A percentile compares a stretch with the other conserved stretches of the same genome.
Conservation (phyloP, 2,888 invertebrate species). For the Plusia festucae region DNA sequence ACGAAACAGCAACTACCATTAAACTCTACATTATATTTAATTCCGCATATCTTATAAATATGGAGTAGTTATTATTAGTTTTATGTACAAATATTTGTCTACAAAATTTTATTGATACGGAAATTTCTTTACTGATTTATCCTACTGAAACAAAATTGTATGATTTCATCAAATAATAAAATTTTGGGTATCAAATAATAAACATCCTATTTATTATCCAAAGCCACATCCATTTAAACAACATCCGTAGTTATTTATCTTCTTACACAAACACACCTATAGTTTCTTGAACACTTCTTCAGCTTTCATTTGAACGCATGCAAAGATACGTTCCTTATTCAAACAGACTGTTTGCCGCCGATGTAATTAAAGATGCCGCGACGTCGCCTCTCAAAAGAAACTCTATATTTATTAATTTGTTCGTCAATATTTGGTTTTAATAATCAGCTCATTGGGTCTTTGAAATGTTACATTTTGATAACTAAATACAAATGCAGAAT, state of each 20-base stretch:
- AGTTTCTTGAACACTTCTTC: slow-evolving; percentile 86
- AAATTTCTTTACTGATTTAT: background rate
- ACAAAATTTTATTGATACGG: too few relatives aligned
- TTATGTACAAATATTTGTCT: too few relatives aligned
- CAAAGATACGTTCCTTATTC: slow-evolving; percentile 83
- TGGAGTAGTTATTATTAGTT: too few relatives aligned
- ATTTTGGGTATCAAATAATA: slow-evolving; percentile 9
- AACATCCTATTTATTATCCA: slow-evolving; percentile 2
- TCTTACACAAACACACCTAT: slow-evolving; percentile 77
- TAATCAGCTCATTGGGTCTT: slow-evolving; percentile 77
- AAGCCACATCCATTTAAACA: slow-evolving; percentile 54
- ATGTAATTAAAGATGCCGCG: slow-evolving; percentile 84
- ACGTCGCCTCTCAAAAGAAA: slow-evolving; percentile 83
- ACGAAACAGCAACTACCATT: background rate
- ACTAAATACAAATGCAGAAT: slow-evolving; percentile 36
- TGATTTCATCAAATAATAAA: background rate
- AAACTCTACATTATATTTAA: too few relatives aligned
- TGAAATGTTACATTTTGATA: slow-evolving; percentile 51
- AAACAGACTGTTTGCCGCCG: slow-evolving; percentile 82
- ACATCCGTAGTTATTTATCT: slow-evolving; percentile 70
- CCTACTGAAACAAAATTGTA: too few relatives aligned
- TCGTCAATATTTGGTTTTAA: slow-evolving; percentile 85
- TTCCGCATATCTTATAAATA: too few relatives aligned
- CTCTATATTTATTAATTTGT: slow-evolving; percentile 85
- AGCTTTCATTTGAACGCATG: slow-evolving; percentile 82